Evolutionary conservation across 2,888 invertebrate species (phyloP).

Genomic region (Morpho deidamia): DNA sequence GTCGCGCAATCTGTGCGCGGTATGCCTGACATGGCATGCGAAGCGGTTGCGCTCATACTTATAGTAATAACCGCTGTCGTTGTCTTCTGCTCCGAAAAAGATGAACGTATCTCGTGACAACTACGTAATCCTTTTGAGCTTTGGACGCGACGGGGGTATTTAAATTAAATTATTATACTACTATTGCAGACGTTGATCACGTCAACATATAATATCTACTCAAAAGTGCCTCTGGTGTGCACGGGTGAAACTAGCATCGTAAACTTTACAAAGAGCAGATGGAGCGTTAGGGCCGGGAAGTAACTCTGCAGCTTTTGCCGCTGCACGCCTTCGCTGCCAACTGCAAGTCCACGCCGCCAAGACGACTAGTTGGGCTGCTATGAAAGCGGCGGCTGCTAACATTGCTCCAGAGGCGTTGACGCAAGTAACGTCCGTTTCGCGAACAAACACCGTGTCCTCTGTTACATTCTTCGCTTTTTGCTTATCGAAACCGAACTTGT

Average conservation of each 20-base stretch:
- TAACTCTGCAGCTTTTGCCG: constrained; percentile 81
- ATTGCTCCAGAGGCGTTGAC: constrained; percentile 89
- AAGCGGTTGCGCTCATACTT: constrained; percentile 59
- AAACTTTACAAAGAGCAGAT: constrained; percentile 88
- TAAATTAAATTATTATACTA: constrained; percentile 70
- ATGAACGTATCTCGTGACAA: constrained; percentile 38
- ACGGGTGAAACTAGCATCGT: constrained; percentile 91
- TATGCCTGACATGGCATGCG: constrained; percentile 46
- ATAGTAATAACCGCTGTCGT: constrained; percentile 66
- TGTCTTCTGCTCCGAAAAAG: constrained; percentile 52
- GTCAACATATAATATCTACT: constrained; percentile 54
- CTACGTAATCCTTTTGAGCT: constrained; percentile 41
- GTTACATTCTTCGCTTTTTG: constrained; percentile 80
- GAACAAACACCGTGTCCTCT: constrained; percentile 85
- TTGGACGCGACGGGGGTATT: constrained; percentile 67
- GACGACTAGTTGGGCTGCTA: constrained; percentile 91
- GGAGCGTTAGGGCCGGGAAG: constrained; percentile 80
- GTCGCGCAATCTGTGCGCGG: constrained; percentile 48
- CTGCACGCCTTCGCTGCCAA: constrained; percentile 88
- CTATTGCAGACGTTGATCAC: constrained; percentile 72
- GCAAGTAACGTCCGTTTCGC: constrained; percentile 81
- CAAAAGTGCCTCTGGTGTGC: constrained; percentile 80
- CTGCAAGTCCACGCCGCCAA: constrained; percentile 93
- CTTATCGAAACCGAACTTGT: constrained; percentile 92
- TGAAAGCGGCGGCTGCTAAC: constrained; percentile 90